Evolutionary conservation across 2,797 vertebrate species (phyloP), one percentile per base, ranked within the genome.

Genomic region (Rhincodon typus): DNA sequence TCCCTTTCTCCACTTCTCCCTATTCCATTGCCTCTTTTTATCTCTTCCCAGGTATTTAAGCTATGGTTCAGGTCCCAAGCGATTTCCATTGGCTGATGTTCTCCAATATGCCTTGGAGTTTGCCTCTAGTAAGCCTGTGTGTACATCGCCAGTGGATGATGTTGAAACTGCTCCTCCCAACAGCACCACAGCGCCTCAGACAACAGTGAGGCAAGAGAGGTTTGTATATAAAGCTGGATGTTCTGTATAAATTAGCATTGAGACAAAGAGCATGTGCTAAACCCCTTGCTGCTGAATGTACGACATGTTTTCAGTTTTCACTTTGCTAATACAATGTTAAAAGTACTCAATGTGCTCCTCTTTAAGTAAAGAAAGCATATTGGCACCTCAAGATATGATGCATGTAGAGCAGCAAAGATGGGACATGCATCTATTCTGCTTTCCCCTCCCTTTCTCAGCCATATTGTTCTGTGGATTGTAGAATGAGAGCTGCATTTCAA

Each of bases 31-130:
- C 2, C 12, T 46, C 42, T 38, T 38, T 30, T 94, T 70, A 25
- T 69, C 21, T 69, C 30, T 97, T 97, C 96, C 96, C 97, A 99
- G 99, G 97, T 99, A 99, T 97, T 98, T 99, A 97, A 99, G 98
- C 97, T 99, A 99, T 96, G 99, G 99, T 96, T 99, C 99, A 0
- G 99, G 99, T 97, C 99, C 99, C 96, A 99, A 99, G 98, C 98
- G 99, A 96, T 99, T 99, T 97, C 99, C 99, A 96, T 97, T 99
- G 97, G 99, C 99, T 96, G 99, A 99, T 97, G 99, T 99, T 97
- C 98, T 99, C 95, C 99, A 99, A 97, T 99, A 99, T 0, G 99
- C 99, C 34, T 98, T 99, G 98, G 99, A 99, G 97, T 99, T 99
- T 13, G 99, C 99, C 77, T 99, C 99, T 95, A 99, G 99, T 97